Evolutionary conservation across 2,113 vertebrate species (phyloP).

Genomic region (Erpornis zantholeuca): DNA sequence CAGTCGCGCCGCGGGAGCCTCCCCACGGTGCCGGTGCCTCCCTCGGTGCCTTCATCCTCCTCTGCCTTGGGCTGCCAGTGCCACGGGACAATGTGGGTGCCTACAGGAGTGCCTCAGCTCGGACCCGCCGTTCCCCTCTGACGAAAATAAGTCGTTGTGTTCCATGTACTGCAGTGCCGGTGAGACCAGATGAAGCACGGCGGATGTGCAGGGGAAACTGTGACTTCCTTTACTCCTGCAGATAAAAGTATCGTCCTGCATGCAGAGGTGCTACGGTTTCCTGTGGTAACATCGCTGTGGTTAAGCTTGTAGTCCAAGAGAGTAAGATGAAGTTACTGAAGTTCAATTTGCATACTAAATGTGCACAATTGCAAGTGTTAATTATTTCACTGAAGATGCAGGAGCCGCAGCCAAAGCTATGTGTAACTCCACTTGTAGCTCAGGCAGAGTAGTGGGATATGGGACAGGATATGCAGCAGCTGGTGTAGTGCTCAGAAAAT

Average conservation of each 20-base stretch:
- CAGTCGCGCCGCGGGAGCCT: not conserved
- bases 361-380: not conserved
- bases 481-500: not conserved
- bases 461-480: not conserved
- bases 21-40: not conserved
- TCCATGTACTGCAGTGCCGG: fast-evolving
- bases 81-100: fast-evolving
- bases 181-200: not conserved
- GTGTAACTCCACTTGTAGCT: not conserved
- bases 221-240: not conserved
- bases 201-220: not conserved
- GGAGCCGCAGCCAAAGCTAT: not conserved
- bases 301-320: not conserved
- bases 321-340: not conserved
- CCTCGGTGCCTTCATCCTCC: not conserved
- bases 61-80: not conserved
- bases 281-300: not conserved
- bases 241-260: not conserved
- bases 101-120: not conserved
- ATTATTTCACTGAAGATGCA: not conserved
- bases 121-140: not conserved
- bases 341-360: not conserved
- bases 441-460: not conserved
- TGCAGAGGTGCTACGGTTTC: not conserved
- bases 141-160: fast-evolving